A percentile compares a stretch with the other conserved stretches of the same genome.
phyloP scores from a whole-genome alignment of 1,140 invertebrate species.

The Brachionus koreanus region DNA sequence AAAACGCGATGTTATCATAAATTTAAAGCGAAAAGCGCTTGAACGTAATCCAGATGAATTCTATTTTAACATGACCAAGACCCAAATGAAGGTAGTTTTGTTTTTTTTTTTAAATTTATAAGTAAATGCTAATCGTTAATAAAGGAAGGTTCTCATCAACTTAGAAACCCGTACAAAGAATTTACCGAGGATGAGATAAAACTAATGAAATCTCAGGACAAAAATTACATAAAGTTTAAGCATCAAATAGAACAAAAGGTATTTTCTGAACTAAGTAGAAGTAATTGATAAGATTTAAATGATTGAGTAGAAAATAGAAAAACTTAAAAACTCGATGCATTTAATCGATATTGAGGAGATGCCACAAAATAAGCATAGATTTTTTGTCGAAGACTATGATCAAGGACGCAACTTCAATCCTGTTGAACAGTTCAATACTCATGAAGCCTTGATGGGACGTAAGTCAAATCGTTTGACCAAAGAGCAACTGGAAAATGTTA shows the following conservation, averaged over 20 bases:
- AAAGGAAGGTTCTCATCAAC: constrained; percentile 65
- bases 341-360: constrained; percentile 69
- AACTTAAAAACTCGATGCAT: constrained; percentile 75
- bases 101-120: background rate
- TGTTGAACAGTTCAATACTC: constrained; percentile 70
- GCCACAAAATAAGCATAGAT: constrained; percentile 71
- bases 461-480: constrained; percentile 68
- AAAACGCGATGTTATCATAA: constrained; percentile 75
- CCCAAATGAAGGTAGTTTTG: constrained; percentile 66
- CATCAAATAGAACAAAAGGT: constrained; percentile 74
- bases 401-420: constrained; percentile 69
- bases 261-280: constrained; percentile 8
- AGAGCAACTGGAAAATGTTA: constrained; percentile 62
- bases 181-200: constrained; percentile 76
- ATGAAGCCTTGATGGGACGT: constrained; percentile 67
- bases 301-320: constrained; percentile 69
- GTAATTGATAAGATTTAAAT: background rate
- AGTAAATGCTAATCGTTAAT: constrained; percentile 21
- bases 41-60: constrained; percentile 97
- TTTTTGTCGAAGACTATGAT: constrained; percentile 72
- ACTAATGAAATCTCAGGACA: constrained; percentile 82
- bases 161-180: constrained; percentile 64
- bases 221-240: constrained; percentile 81
- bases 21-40: constrained; percentile 75
- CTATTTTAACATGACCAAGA: constrained; percentile 95